These are phyloP conservation scores for Odontamblyopus rebecca DNA, from an alignment of 2,797 vertebrate genomes.

Conservation along the genomic window DNA sequence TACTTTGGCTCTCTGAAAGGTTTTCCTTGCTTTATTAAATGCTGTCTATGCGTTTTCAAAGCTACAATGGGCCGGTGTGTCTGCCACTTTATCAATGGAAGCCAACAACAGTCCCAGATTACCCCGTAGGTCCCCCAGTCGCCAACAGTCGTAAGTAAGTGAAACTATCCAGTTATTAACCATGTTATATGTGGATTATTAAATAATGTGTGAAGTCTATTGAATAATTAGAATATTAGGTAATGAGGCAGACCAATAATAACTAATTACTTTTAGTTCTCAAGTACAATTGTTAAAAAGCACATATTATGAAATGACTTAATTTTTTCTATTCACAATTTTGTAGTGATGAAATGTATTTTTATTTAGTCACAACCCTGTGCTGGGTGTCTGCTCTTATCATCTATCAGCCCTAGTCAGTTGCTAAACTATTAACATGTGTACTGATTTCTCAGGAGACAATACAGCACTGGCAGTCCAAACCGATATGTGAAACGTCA, in stretches of 20 bases:
- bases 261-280: neutral
- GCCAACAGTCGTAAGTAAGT: slow-evolving; percentile 63
- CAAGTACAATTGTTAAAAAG: neutral
- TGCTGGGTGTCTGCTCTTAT: neutral
- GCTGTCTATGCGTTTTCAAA: slow-evolving; percentile 24
- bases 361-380: neutral
- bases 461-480: slow-evolving; percentile 63
- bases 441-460: slow-evolving; percentile 77
- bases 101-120: neutral
- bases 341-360: neutral
- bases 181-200: neutral
- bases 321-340: neutral
- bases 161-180: neutral
- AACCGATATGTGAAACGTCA: slow-evolving; percentile 78
- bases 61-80: slow-evolving; percentile 23
- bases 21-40: neutral
- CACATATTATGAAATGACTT: neutral
- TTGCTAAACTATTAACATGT: neutral
- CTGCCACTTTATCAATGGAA: slow-evolving; percentile 56
- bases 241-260: neutral
- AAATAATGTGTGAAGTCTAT: neutral
- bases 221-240: neutral
- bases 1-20: too few relatives aligned
- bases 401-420: neutral
- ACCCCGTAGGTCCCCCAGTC: neutral